Evolutionary conservation across 2,888 invertebrate genomes (phyloP), one percentile per base, ranked within the genome.

Genomic region (Andrena minutula): DNA sequence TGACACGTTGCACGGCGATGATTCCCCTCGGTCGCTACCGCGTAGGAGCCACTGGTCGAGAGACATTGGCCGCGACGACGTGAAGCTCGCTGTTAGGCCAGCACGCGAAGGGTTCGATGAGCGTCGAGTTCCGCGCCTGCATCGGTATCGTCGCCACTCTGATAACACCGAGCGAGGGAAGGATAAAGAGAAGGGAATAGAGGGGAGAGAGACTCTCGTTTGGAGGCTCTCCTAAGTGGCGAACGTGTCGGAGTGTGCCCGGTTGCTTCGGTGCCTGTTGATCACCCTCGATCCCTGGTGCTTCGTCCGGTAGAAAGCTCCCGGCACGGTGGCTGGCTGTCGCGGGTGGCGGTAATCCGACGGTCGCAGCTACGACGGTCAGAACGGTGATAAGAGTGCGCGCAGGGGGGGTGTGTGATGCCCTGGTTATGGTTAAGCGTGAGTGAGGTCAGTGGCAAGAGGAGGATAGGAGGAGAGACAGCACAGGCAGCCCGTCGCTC

Each of bases 371-470:
- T 83, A 82, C 86, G 75, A 87, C 82, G 84, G 64, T 86, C 86
- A 23, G 73, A 82, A 79, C 81, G 83, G 87, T 86, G 83, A 74
- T 89, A 86, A 86, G 84, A 88, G 90, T 89, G 90, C 85, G 89
- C 85, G 80, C 84, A 87, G 90, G 89, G 90, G 82, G 84, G 86
- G 87, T 88, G 88, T 89, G 91, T 92, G 93, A 93, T 93, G 93
- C 93, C 89, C 93, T 92, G 92, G 91, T 92, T 92, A 92, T 92
- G 92, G 92, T 92, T 92, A 90, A 90, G 88, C 90, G 92, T 92
- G 91, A 92, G 93, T 92, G 93, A 93, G 93, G 92, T 89, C 90
- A 92, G 92, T 91, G 91, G 92, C 89, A 90, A 92, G 90, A 89
- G 91, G 92, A 80, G 87, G 86, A 82, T 73, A 79, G 41, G 41